Conservation (phyloP, 2,888 invertebrate species). For the Macrosiphum euphorbiae region DNA sequence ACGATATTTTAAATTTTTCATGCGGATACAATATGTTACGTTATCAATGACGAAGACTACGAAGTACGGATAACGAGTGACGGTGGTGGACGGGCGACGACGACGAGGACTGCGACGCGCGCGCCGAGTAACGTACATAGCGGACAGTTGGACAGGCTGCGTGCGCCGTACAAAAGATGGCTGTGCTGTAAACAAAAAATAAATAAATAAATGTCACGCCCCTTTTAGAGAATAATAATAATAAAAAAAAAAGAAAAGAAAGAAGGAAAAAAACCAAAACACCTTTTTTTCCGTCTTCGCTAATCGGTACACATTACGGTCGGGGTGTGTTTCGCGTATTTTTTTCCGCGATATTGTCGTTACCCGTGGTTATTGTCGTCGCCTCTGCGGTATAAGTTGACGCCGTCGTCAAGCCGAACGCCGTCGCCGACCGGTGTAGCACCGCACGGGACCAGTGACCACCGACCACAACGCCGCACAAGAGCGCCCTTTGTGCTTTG, state of each 20-base stretch:
- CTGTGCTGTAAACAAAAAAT: constrained; percentile 65
- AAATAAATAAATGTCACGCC: constrained; percentile 65
- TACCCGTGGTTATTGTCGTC: background rate
- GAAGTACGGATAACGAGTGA: background rate
- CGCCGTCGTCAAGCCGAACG: constrained; percentile 14
- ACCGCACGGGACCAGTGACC: background rate
- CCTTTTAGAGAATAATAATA: constrained; percentile 62
- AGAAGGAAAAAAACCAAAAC: constrained; percentile 51
- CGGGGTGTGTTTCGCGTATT: constrained; percentile 59
- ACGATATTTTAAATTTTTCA: background rate
- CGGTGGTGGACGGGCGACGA: background rate
- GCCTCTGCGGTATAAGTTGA: background rate
- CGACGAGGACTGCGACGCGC: constrained; percentile 13
- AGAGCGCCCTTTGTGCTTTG: constrained; percentile 48
- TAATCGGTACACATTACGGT: constrained; percentile 38
- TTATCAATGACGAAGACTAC: background rate
- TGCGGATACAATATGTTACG: background rate
- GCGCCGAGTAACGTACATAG: constrained; percentile 31
- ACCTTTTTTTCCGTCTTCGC: constrained; percentile 37
- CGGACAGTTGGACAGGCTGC: constrained; percentile 64
- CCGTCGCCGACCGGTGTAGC: background rate
- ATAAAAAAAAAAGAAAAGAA: constrained; percentile 50
- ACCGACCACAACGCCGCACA: constrained; percentile 10
- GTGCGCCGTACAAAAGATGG: constrained; percentile 64
- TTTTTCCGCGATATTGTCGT: constrained; percentile 24